Base-by-base conservation (phyloP, 2,888 invertebrate genomes). In the Archaeoteleia sp. region DNA sequence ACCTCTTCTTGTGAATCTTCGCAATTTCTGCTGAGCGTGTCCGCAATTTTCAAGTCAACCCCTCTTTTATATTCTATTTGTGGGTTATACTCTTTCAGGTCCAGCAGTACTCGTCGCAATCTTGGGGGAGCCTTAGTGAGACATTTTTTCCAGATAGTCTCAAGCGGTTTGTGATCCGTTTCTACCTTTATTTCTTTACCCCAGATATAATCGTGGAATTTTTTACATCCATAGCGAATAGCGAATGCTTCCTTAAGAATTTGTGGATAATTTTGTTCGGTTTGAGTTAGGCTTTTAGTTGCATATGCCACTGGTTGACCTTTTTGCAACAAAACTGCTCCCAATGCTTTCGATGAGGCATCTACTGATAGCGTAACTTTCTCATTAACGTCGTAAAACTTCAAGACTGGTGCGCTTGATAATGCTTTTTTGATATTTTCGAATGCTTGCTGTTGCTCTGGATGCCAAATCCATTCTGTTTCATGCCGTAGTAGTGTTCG, bases 181-280 rank as follows among this genome's bases (percentile, higher is more conserved):
- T 72, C 55, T 2, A 63, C 67, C 5, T 42, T 9, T 34, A 72
- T 57, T 5, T 45, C 9, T 13, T 42, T 45, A 7, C 53, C 58
- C 13, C 42, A 62, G 7, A 62, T 35, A 34, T 51, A 57, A 29
- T 62, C 32, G 9, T 32, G 10, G 12, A 32, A 82, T 55, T 74
- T 30, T 8, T 62, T 29, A 13, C 39, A 42, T 1, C 72, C 76
- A 51, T 68, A 72, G 3, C 62, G 12, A 5, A 78, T 75, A 5
- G 75, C 75, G 6, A 75, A 20, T 13, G 72, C 45, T 34, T 81
- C 77, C 53, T 78, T 77, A 35, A 74, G 75, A 29, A 76, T 76
- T 53, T 78, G 76, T 1, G 77, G 68, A 30, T 73, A 77, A 0
- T 37, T 45, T 23, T 40, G 45, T 46, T 81, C 74, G 1, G 74